Conservation (phyloP, 2,113 vertebrate genomes). For the Neoarius graeffei region DNA sequence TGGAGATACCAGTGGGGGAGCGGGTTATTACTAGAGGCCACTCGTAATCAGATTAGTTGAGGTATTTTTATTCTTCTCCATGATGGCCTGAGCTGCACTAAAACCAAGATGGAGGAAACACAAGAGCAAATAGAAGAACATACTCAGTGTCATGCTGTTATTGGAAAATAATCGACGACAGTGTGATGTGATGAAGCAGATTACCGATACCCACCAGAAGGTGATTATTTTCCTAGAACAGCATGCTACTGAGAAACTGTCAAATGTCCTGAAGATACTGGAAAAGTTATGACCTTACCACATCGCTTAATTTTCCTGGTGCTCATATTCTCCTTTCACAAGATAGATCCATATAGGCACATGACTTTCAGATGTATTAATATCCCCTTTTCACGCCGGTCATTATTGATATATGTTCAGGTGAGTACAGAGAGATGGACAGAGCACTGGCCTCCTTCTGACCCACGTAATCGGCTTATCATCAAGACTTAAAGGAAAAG, state of each 20-base stretch:
- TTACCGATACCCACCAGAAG: background rate
- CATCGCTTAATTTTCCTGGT: conserved; percentile 1
- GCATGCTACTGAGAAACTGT: no score
- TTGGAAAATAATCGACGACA: background rate
- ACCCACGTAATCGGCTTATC: conserved; percentile 49
- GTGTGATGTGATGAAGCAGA: no score
- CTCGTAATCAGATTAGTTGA: conserved; percentile 57
- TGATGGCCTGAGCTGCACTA: conserved; percentile 13
- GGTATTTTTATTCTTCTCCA: conserved; percentile 50
- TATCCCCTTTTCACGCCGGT: background rate
- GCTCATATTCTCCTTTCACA: background rate
- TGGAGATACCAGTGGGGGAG: background rate
- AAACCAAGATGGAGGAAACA: conserved; percentile 38
- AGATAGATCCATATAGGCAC: background rate
- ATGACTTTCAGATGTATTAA: background rate
- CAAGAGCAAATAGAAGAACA: background rate
- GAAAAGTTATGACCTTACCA: background rate
- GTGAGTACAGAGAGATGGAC: background rate
- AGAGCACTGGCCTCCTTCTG: conserved; percentile 9
- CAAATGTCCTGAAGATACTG: no score
- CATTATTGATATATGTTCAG: background rate
- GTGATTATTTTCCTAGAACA: no score
- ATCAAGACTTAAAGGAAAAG: conserved; percentile 37
- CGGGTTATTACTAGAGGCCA: conserved; percentile 19
- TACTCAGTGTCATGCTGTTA: background rate